Conservation (phyloP, 2,888 invertebrate genomes). For the Prosopocoilus inquinatus region DNA sequence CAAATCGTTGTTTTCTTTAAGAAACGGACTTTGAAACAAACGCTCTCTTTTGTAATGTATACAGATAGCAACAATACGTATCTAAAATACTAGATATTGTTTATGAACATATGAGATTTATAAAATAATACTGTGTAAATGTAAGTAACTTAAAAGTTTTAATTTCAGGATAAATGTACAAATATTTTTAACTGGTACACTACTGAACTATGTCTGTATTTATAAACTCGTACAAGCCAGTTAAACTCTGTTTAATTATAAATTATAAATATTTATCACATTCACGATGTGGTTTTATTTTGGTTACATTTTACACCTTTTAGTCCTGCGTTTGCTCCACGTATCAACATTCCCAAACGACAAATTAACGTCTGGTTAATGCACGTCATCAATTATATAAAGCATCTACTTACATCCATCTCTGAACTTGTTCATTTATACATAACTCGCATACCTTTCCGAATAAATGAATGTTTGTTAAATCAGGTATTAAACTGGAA, state of each 20-base stretch:
- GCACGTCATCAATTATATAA: conserved; percentile 11
- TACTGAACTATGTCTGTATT: conserved; percentile 48
- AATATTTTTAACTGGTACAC: conserved; percentile 50
- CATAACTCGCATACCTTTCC: too few species aligned
- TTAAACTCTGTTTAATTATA: conserved; percentile 51
- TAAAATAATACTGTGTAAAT: conserved; percentile 41
- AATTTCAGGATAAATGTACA: conserved; percentile 51
- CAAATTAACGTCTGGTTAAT: conserved; percentile 18
- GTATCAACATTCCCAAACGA: neutral
- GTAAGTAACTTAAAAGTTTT: conserved; percentile 47
- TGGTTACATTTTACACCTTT: conserved; percentile 6
- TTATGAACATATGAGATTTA: conserved; percentile 22
- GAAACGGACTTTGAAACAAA: neutral
- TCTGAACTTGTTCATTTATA: too few species aligned
- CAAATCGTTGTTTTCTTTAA: neutral
- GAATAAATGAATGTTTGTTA: too few species aligned
- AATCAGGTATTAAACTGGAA: too few species aligned
- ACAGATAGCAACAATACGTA: conserved; percentile 34
- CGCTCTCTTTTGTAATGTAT: conserved; percentile 14
- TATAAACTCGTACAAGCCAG: conserved; percentile 50
- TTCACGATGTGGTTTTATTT: conserved; percentile 26
- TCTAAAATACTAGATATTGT: conserved; percentile 36
- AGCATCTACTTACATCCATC: neutral
- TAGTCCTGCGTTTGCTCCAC: neutral
- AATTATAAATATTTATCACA: conserved; percentile 54